Conservation (phyloP, 2,113 vertebrate species). For the Corythaixoides concolor region DNA sequence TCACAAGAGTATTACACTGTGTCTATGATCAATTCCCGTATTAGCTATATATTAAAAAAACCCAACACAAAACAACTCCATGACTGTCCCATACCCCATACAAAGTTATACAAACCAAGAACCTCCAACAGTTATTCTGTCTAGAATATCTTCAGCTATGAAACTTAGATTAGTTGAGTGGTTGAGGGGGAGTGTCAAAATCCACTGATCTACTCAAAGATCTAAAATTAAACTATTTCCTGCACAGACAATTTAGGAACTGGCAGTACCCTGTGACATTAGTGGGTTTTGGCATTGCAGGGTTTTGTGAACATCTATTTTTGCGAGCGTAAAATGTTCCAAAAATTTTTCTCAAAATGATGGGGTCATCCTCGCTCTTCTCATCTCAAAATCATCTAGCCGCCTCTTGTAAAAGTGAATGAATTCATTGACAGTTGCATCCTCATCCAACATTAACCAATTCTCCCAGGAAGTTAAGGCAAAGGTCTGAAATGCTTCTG, state of each 20-base stretch:
- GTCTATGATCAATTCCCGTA: background rate
- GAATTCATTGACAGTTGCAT: background rate
- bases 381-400: background rate
- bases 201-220: background rate
- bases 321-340: background rate
- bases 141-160: background rate
- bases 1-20: background rate
- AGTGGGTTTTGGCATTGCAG: background rate
- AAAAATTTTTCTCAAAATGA: background rate
- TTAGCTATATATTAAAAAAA: background rate
- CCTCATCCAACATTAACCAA: background rate
- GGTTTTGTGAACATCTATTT: background rate
- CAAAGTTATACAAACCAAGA: background rate
- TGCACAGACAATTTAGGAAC: background rate
- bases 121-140: background rate
- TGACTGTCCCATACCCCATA: background rate
- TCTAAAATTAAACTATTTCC: background rate
- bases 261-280: background rate
- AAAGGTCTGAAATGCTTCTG: background rate
- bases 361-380: background rate
- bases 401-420: background rate
- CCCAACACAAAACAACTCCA: background rate
- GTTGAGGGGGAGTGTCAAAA: background rate
- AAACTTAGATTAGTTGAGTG: background rate
- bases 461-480: background rate